Conservation (phyloP, 2,888 invertebrate genomes). For the Eristalinus aeneus region DNA sequence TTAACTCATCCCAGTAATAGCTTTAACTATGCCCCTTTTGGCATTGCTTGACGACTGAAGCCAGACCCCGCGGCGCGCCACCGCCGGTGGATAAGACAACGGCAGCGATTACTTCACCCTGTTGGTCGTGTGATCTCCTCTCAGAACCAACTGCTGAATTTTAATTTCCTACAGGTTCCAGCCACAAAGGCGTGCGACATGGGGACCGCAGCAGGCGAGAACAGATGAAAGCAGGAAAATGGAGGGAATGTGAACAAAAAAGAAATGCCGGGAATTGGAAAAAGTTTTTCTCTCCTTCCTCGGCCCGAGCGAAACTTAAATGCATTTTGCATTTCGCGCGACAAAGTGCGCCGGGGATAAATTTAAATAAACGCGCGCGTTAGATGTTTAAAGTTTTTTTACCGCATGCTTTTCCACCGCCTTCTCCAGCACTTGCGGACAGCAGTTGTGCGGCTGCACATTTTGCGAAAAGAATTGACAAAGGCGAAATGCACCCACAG, state of each 20-base stretch:
- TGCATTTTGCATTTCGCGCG: slow-evolving; percentile 55
- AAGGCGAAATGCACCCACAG: slow-evolving; percentile 41
- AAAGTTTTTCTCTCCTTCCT: slow-evolving; percentile 57
- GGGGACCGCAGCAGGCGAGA: background rate
- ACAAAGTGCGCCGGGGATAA: slow-evolving; percentile 40
- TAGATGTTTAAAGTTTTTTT: slow-evolving; percentile 48
- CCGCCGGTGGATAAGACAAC: slow-evolving; percentile 6
- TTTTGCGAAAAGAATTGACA: slow-evolving; percentile 52
- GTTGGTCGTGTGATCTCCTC: background rate
- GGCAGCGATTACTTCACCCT: slow-evolving; percentile 28
- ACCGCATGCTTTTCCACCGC: background rate
- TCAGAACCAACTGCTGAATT: slow-evolving; percentile 52
- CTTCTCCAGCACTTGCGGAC: slow-evolving; percentile 19
- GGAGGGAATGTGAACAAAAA: background rate
- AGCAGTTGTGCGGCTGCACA: slow-evolving; percentile 29
- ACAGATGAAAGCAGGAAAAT: slow-evolving; percentile 2
- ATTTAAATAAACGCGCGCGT: slow-evolving; percentile 61
- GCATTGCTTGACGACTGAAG: background rate
- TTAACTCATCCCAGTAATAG: slow-evolving; percentile 18
- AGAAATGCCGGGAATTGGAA: slow-evolving; percentile 49
- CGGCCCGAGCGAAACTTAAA: slow-evolving; percentile 63
- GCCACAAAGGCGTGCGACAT: slow-evolving; percentile 24
- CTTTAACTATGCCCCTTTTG: slow-evolving; percentile 13
- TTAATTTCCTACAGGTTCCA: slow-evolving; percentile 52
- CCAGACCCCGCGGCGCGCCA: background rate